Conservation (phyloP, 2,888 invertebrate species). For the Nemapogon koenigi region DNA sequence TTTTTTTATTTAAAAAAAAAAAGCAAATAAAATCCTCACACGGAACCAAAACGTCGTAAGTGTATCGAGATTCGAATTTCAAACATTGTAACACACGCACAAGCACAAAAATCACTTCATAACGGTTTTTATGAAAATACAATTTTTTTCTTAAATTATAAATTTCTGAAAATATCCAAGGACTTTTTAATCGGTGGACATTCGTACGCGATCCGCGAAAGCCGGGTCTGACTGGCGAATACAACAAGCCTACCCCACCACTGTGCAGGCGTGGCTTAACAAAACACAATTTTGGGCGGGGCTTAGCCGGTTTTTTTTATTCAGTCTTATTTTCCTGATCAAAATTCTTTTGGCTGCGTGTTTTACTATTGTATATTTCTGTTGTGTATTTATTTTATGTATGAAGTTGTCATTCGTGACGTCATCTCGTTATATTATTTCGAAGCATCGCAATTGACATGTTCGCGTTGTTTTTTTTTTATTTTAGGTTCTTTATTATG, state of each 20-base stretch:
- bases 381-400: background rate
- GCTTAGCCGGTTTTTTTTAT: background rate
- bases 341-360: background rate
- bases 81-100: background rate
- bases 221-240: constrained; percentile 45
- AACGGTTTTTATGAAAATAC: too few relatives aligned
- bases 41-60: background rate
- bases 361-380: background rate
- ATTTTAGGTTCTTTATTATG: background rate
- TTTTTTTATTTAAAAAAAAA: too few relatives aligned
- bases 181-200: too few relatives aligned
- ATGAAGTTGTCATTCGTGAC: background rate
- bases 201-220: constrained; percentile 44
- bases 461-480: background rate
- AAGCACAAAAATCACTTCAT: too few relatives aligned
- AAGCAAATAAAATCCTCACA: background rate
- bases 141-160: too few relatives aligned
- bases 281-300: background rate
- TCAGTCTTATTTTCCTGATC: background rate
- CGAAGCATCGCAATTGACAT: background rate
- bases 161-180: too few relatives aligned
- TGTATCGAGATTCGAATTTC: background rate
- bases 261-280: constrained; percentile 32
- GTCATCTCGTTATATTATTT: background rate
- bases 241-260: constrained; percentile 29